phyloP scores from a whole-genome alignment of 2,888 invertebrate species.

The Conops quadrifasciatus region DNA sequence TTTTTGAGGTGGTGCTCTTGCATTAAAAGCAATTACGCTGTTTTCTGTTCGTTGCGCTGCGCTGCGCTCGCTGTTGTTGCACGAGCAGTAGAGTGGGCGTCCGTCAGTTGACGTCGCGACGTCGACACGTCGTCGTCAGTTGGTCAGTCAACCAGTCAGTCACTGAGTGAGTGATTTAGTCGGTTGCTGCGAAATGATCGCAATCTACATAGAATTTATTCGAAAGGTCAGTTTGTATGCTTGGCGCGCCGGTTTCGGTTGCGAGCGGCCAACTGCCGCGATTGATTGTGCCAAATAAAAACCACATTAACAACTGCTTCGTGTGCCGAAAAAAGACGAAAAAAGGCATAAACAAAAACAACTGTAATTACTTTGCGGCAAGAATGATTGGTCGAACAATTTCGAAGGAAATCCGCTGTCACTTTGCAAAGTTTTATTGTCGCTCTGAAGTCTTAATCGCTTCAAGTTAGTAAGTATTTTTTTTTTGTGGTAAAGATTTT shows the following conservation, averaged over 20 bases:
- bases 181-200: slow-evolving; percentile 15
- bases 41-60: not conserved
- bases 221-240: slow-evolving; percentile 24
- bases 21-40: slow-evolving; percentile 10
- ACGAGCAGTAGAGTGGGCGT: slow-evolving; percentile 18
- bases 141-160: not conserved
- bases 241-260: not conserved
- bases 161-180: not conserved
- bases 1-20: slow-evolving; percentile 1
- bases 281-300: slow-evolving; percentile 22
- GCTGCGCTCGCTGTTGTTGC: not conserved
- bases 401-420: slow-evolving; percentile 12
- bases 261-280: not conserved
- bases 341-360: not conserved
- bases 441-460: slow-evolving; percentile 3
- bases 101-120: not conserved
- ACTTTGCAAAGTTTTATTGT: not conserved
- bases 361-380: slow-evolving; percentile 8
- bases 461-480: too few relatives aligned
- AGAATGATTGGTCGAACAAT: slow-evolving; percentile 8
- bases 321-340: not conserved
- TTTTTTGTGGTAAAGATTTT: too few relatives aligned
- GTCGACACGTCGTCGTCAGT: not conserved
- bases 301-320: too few relatives aligned
- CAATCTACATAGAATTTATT: slow-evolving; percentile 21